Base-by-base conservation (phyloP, 2,888 invertebrate genomes). In the Napeogenes inachia region DNA sequence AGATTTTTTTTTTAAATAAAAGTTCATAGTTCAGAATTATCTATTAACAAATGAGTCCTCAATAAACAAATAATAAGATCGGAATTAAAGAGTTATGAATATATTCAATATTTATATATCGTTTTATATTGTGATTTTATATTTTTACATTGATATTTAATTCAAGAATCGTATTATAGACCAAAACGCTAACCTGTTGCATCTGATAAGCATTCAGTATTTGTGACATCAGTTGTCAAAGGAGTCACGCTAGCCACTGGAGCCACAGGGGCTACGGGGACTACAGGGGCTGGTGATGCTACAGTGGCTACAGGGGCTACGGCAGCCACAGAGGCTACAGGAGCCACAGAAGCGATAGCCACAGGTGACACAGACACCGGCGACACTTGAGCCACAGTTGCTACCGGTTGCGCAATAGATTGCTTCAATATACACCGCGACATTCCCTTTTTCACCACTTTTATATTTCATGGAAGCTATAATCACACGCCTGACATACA, bases 371-470 rank as follows among this genome's bases (percentile, higher is more conserved):
- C 69, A 2, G 68, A 64, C 5, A 60, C 55, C 12, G 66, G 68
- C 42, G 68, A 67, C 42, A 70, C 63, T 56, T 74, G 72, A 30
- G 65, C 68, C 62, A 75, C 69, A 35, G 71, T 67, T 66, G 78
- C 69, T 71, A 80, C 79, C 65, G 86, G 78, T 76, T 82, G 85
- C 60, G 81, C 76, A 69, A 88, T 73, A 73, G 88, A 85, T 75
- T 88, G 88, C 77, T 89, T 90, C 79, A 90, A 85, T 67, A 89
- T 89, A 80, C 89, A 89, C 76, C 87, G 82, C 76, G 89, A 90
- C 89, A 90, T 87, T 75, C 73, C 69, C 65, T 63, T 85, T 75
- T 75, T 66, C 65, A 35, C 62, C 72, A 61, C 61, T 63, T 64
- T 60, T 64, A 59, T 62, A 56, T 60, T 65, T 67, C 74, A 73